Evolutionary conservation across 2,888 invertebrate species (phyloP), one percentile per base, ranked within the genome.

Genomic region (Heliconius ethilla): DNA sequence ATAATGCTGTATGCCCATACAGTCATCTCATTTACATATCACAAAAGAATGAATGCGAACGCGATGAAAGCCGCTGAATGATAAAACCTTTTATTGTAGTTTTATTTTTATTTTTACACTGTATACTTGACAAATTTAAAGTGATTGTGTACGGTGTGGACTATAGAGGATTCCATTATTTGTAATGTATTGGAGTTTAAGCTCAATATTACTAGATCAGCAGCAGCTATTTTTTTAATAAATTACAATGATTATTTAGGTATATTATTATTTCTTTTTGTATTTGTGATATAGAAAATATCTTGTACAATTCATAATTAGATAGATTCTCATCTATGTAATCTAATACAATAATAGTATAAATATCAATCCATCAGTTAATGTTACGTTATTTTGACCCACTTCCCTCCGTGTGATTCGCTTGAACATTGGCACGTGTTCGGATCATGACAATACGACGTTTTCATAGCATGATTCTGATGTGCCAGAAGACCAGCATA

Each of bases 21-120:
- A 73, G 66, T 40, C 70, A 76, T 70, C 65, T 76, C 63, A 65
- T 76, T 76, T 76, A 67, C 73, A 73, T 77, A 77, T 62, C 77
- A 77, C 77, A 77, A 74, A 73, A 74, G 67, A 74, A 67, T 74
- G 77, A 77, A 77, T 77, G 37, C 66, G 73, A 73, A 66, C 66
- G 77, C 11, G 66, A 66, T 73, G 73, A 66, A 77, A 74, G 55
- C 29, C 55, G 72, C 25, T 55, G 77, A 74, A 62, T 74, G 27
- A 74, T 74, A 69, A 77, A 59, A 74, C 45, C 62, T 59, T 59
- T 73, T 69, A 77, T 77, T 77, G 62, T 59, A n/a, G 59, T n/a
- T 59, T 77, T 67, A 33, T 45, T 73, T 67, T 55, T 74, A 77
- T 40, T 74, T 67, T 59, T 40, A 69, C 59, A 77, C 66, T 25